These are phyloP conservation scores for Vannuccia rotundouncinata DNA, from an alignment of 2,888 invertebrate species.

Conservation along the genomic window DNA sequence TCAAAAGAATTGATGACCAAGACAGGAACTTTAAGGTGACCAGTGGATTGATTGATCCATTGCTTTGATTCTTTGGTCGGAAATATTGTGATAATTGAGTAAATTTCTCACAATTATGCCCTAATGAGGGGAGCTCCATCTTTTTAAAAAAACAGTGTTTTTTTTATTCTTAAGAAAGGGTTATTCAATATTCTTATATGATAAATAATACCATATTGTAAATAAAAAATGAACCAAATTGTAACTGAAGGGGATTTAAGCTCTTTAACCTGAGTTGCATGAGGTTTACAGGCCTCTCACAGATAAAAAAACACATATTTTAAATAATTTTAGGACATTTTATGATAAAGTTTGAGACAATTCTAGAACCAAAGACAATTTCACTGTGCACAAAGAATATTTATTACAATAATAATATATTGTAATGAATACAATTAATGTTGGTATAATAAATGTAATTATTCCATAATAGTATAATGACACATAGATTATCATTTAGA, in stretches of 20 bases:
- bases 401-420: too few species aligned
- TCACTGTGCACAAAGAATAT: too few species aligned
- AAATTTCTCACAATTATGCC: not conserved
- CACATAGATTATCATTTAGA: too few species aligned
- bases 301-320: too few species aligned
- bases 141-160: not conserved
- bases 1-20: not conserved
- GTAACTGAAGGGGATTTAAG: not conserved
- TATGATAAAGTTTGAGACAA: too few species aligned
- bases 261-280: not conserved
- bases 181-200: not conserved
- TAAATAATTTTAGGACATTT: too few species aligned
- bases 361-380: too few species aligned
- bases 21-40: not conserved
- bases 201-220: not conserved
- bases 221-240: not conserved
- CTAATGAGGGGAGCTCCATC: not conserved
- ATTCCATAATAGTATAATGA: too few species aligned
- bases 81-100: not conserved
- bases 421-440: too few species aligned
- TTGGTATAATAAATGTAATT: too few species aligned
- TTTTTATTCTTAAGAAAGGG: not conserved
- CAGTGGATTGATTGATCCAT: not conserved
- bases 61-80: not conserved
- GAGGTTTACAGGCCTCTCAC: too few species aligned